These are phyloP conservation scores for Hirudinaria manillensis DNA, from an alignment of 2,888 invertebrate genomes.

Conservation along the genomic window DNA sequence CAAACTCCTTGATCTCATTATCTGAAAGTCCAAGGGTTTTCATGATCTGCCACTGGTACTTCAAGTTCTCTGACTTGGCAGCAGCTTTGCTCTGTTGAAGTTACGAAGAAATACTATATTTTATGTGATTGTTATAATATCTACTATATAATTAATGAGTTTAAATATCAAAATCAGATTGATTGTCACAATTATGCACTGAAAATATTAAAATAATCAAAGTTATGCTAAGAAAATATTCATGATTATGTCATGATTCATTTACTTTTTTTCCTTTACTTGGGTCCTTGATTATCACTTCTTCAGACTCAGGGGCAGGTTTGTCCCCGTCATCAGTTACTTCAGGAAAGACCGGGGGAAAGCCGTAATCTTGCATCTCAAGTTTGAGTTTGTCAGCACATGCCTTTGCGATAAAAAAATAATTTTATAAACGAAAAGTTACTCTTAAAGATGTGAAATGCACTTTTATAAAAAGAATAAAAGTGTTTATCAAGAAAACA, in stretches of 20 bases:
- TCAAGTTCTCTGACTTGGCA: conserved; percentile 79
- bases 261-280: conserved; percentile 72
- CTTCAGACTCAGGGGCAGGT: conserved; percentile 50
- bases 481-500: background rate
- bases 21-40: conserved; percentile 78
- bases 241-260: background rate
- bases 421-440: background rate
- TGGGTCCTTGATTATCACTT: conserved; percentile 68
- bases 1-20: conserved; percentile 85
- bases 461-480: background rate
- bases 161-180: background rate
- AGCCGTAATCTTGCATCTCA: conserved; percentile 85
- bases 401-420: conserved; percentile 60
- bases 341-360: conserved; percentile 79
- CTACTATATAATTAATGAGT: background rate
- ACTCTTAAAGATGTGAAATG: background rate
- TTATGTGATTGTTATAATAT: background rate
- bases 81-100: conserved; percentile 75
- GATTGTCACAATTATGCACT: background rate
- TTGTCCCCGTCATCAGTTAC: conserved; percentile 55
- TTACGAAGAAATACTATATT: background rate
- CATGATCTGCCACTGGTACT: conserved; percentile 99
- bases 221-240: background rate
- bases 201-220: background rate
- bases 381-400: conserved; percentile 93